A percentile compares a stretch with the other conserved stretches of the same genome.
phyloP scores from a whole-genome alignment of 2,113 vertebrate genomes.

The Phocoena sinus region DNA sequence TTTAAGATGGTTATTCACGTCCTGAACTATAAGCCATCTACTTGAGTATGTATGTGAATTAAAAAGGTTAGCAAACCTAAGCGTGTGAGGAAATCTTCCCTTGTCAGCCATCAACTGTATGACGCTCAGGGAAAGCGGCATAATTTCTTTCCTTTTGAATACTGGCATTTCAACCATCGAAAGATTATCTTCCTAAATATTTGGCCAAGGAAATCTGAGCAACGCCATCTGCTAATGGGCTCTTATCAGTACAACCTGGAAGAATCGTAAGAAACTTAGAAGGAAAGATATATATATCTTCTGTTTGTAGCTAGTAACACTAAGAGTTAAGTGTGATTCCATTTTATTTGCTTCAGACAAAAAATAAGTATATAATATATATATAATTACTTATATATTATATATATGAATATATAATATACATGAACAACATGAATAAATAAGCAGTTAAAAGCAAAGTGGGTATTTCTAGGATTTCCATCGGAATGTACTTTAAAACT shows the following conservation, averaged over 20 bases:
- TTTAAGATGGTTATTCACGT: conserved; percentile 20
- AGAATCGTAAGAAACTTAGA: not conserved
- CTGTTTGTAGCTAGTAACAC: not conserved
- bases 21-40: not conserved
- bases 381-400: not conserved
- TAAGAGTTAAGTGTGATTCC: not conserved
- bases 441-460: not conserved
- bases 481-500: not conserved
- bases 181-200: not conserved
- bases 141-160: not conserved
- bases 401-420: too few species aligned
- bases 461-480: not conserved
- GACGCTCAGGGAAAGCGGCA: not conserved
- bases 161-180: not conserved
- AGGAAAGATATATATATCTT: not conserved
- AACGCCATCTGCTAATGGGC: not conserved
- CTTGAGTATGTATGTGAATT: not conserved
- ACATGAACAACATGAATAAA: too few species aligned
- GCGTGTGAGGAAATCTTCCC: not conserved
- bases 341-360: not conserved
- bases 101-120: not conserved
- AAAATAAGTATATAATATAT: not conserved
- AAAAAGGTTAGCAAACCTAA: not conserved
- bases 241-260: not conserved
- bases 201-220: not conserved